Base-by-base conservation (phyloP, 1,140 invertebrate species). In the Odontomachus brunneus region DNA sequence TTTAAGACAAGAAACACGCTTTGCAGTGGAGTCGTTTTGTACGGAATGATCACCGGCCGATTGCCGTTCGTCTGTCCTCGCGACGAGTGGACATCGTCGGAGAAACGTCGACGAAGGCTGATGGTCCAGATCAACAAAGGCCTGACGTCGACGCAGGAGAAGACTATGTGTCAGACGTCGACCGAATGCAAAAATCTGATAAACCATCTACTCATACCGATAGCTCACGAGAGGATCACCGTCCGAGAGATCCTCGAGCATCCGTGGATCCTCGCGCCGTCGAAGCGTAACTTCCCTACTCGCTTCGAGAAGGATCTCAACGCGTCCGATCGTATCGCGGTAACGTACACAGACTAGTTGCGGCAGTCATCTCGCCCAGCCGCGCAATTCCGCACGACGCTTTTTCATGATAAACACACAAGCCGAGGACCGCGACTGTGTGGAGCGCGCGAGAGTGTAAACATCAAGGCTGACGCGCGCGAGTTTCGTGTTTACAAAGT, bases 21-120 rank as follows among this genome's bases (percentile, higher is more conserved):
- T 15, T 51, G 14, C 93, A 96, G 96, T 38, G 96, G 96, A 63
- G 95, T 97, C 59, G 95, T 96, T 67, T 94, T 96, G 80, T 97
- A 96, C 92, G 95, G 95, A 44, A 96, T 96, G 96, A 94, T 95
- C 75, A 94, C 96, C 1, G 96, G 96, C 49, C 95, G 95, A 74
- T 91, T 97, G 83, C 96, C 96, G 22, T 97, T 97, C 90, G 92
- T 95, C 24, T 94, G 91, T 63, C 84, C 91, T 0, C 90, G 92
- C 75, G 91, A 91, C 84, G 91, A 92, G 85, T 92, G 91, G 81
- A 93, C 94, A 72, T 94, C 95, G 2, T 93, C 94, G 55, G 95
- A 95, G 80, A 93, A 95, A 84, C 92, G 95, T 63, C 92, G 96
- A n/a, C 94, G 95, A 80, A 95, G 94, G 88, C 92, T 97, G 11